Evolutionary conservation across 2,113 vertebrate species (phyloP).

Genomic region (Enhydra lutris): DNA sequence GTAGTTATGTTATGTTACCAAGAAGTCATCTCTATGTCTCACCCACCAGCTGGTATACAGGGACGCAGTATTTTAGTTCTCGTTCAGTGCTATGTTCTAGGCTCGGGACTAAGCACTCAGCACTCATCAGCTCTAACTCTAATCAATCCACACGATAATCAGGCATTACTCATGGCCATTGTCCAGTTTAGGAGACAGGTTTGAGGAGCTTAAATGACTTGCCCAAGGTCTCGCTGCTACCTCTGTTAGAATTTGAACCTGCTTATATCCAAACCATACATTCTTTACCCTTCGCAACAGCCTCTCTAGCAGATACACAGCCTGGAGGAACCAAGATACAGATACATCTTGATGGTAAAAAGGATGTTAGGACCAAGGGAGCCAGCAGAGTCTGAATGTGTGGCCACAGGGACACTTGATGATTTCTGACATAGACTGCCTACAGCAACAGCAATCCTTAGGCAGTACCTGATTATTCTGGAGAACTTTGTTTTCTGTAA

Average conservation of each 20-base stretch:
- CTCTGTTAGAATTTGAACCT: not conserved
- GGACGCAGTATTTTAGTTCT: not conserved
- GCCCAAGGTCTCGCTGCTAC: not conserved
- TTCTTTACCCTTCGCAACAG: not conserved
- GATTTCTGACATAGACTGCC: not conserved
- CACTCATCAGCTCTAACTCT: not conserved
- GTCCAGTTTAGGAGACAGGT: not conserved
- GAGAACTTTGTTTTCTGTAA: not conserved
- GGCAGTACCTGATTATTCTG: not conserved
- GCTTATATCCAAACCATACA: not conserved
- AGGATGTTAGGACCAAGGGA: not conserved
- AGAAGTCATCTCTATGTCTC: not conserved
- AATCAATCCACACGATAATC: not conserved
- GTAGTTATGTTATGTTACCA: not conserved
- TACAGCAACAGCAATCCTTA: not conserved
- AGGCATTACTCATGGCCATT: not conserved
- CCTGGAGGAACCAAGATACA: not conserved
- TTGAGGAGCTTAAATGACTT: not conserved
- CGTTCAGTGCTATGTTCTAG: not conserved
- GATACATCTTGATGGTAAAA: not conserved
- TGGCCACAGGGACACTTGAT: not conserved
- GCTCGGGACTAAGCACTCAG: not conserved
- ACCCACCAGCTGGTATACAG: not conserved
- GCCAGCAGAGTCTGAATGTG: not conserved
- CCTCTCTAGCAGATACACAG: not conserved